These are phyloP conservation scores for Caenorhabditis becei DNA, from an alignment of 2,888 invertebrate species.

Conservation along the genomic window DNA sequence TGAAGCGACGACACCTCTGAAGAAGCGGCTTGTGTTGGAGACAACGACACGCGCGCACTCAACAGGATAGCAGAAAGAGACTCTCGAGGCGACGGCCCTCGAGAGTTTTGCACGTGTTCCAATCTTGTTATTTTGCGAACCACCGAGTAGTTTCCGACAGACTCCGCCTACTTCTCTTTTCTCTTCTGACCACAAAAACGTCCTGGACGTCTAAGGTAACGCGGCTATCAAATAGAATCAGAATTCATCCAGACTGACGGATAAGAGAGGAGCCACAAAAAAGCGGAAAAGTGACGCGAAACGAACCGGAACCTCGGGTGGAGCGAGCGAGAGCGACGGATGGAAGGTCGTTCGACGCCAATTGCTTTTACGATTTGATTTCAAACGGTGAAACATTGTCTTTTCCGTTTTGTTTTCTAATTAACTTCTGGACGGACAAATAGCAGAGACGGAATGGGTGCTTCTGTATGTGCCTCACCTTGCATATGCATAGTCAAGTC, in stretches of 20 bases:
- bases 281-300: constrained; percentile 41
- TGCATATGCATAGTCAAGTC: constrained; percentile 65
- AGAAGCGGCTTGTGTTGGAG: constrained; percentile 54
- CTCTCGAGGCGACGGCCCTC: constrained; percentile 38
- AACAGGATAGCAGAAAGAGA: constrained; percentile 49
- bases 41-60: constrained; percentile 47
- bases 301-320: constrained; percentile 44
- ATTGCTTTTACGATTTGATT: constrained; percentile 50
- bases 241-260: not conserved
- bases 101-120: constrained; percentile 53
- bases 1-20: constrained; percentile 54
- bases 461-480: constrained; percentile 46
- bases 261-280: constrained; percentile 17
- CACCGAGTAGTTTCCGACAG: constrained; percentile 36
- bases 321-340: constrained; percentile 16
- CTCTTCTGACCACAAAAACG: constrained; percentile 6
- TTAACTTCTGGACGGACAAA: constrained; percentile 46
- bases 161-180: constrained; percentile 31
- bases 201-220: not conserved
- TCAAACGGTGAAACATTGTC: constrained; percentile 53
- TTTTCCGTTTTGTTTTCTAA: constrained; percentile 44
- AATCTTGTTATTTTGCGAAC: constrained; percentile 60
- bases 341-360: constrained; percentile 49
- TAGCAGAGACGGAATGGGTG: constrained; percentile 24
- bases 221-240: not conserved